phyloP scores from a whole-genome alignment of 2,888 invertebrate species.

The Idaea aversata region DNA sequence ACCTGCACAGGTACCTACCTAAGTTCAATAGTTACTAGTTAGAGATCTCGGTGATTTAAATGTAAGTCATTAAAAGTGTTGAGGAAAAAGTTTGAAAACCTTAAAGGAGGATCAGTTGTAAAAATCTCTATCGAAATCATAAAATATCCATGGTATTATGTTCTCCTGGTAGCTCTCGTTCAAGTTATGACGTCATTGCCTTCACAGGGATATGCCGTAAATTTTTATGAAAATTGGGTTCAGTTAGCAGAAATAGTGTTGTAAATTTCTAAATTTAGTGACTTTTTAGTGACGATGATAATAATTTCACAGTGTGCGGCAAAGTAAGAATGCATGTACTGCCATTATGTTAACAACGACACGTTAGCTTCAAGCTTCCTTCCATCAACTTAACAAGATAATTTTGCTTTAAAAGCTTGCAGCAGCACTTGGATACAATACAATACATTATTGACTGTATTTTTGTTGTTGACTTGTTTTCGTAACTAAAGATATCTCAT shows the following conservation, averaged over 20 bases:
- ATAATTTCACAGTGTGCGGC: neutral
- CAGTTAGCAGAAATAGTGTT: neutral
- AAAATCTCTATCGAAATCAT: no score
- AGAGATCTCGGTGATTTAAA: neutral
- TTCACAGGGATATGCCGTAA: neutral
- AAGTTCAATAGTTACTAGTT: slow-evolving; percentile 5
- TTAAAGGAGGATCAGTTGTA: no score
- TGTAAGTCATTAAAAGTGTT: slow-evolving; percentile 2
- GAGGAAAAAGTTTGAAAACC: neutral
- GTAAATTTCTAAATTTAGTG: neutral
- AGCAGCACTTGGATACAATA: neutral
- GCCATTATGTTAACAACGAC: slow-evolving; percentile 31
- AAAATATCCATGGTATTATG: slow-evolving; percentile 27
- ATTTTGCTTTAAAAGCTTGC: neutral
- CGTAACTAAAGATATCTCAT: neutral
- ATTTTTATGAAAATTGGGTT: neutral
- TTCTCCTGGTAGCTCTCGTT: slow-evolving; percentile 45
- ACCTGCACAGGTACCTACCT: slow-evolving; percentile 10
- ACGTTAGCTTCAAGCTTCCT: neutral
- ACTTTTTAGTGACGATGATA: neutral
- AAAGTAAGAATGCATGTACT: slow-evolving; percentile 39
- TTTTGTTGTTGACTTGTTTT: neutral
- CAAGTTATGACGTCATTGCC: slow-evolving; percentile 44
- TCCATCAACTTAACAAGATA: neutral
- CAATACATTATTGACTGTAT: neutral